Evolutionary conservation across 2,113 vertebrate genomes (phyloP), one percentile per base, ranked within the genome.

Genomic region (Cynocephalus volans): DNA sequence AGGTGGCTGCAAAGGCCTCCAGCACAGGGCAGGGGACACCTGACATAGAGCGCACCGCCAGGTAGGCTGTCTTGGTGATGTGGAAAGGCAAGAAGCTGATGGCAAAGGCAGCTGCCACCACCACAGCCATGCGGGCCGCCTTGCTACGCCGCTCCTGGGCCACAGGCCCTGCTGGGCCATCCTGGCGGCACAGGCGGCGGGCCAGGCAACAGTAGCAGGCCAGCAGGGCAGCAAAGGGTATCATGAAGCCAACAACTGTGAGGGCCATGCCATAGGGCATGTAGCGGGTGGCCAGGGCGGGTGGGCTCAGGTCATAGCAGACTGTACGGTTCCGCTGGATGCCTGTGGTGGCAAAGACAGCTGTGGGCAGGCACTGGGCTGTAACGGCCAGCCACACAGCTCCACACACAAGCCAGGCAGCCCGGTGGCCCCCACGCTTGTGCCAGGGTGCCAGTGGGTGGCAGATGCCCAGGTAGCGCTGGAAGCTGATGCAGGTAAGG

Each of bases 61-160:
- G 98, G 98, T 99, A 99, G 96, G 99, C 97, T 12, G 99, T 99
- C 98, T 99, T 99, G 92, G 99, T 99, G 93, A 99, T 64, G 86
- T 99, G 99, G 98, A 99, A 99, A 0, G 99, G 99, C 73, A 99
- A 96, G 98, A 99, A 99, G 97, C 99, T 99, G 96, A 99, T 92
- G 97, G 98, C 99, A 65, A 99, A 99, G 95, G 99, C 99, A 0
- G 98, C 94, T 6, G 99, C 99, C 92, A 99, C 99, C 2, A 99
- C 99, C 70, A 99, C 50, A 36, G 99, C 99, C 99, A 99, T 99
- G 0, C 99, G 99, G 73, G 99, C 99, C 0, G 99, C 99, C 80
- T 99, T 99, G 97, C 99, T 98, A 48, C 99, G 99, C 90, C 99
- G 99, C 96, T 99, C 99, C 85, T 95, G 98, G 80, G 98, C 98